Percentiles rank a stretch among this genome's conserved stretches.
These are phyloP conservation scores for Agriotes lineatus DNA, from an alignment of 2,888 invertebrate genomes.

Conservation along the genomic window DNA sequence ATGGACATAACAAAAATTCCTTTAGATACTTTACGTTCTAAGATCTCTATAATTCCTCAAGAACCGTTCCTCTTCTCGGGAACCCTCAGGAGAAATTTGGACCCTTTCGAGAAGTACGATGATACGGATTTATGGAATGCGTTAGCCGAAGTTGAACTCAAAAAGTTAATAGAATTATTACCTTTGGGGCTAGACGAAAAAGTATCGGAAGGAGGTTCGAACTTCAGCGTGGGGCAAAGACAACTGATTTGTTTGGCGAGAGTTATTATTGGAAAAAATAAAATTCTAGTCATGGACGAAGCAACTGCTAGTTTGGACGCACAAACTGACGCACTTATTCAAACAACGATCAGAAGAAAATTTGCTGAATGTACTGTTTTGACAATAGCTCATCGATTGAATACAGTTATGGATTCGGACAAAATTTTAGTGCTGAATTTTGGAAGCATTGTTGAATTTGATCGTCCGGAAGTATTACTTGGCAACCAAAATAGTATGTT, in stretches of 20 bases:
- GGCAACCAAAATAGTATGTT: constrained; percentile 73
- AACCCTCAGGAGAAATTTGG: constrained; percentile 87
- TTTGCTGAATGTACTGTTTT: constrained; percentile 85
- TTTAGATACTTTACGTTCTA: constrained; percentile 79
- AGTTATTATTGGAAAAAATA: constrained; percentile 69
- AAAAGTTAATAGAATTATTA: constrained; percentile 75
- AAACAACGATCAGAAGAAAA: constrained; percentile 80
- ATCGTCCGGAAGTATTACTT: constrained; percentile 79
- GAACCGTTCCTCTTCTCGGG: constrained; percentile 90
- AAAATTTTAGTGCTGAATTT: constrained; percentile 87
- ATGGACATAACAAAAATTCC: constrained; percentile 78
- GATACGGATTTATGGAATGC: constrained; percentile 87
- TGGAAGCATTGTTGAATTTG: constrained; percentile 81
- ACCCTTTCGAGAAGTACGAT: constrained; percentile 85
- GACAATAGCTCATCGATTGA: constrained; percentile 87
- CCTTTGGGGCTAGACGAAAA: constrained; percentile 65
- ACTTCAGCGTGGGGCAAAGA: constrained; percentile 69
- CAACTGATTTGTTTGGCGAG: constrained; percentile 80
- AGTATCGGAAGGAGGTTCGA: constrained; percentile 73
- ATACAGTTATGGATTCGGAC: constrained; percentile 91
- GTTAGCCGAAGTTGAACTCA: constrained; percentile 85
- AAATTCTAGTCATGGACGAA: constrained; percentile 71
- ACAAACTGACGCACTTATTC: constrained; percentile 83
- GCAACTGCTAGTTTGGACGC: constrained; percentile 89
- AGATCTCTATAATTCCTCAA: constrained; percentile 88